Base-by-base conservation (phyloP, 2,797 vertebrate genomes). In the Allobates femoralis region DNA sequence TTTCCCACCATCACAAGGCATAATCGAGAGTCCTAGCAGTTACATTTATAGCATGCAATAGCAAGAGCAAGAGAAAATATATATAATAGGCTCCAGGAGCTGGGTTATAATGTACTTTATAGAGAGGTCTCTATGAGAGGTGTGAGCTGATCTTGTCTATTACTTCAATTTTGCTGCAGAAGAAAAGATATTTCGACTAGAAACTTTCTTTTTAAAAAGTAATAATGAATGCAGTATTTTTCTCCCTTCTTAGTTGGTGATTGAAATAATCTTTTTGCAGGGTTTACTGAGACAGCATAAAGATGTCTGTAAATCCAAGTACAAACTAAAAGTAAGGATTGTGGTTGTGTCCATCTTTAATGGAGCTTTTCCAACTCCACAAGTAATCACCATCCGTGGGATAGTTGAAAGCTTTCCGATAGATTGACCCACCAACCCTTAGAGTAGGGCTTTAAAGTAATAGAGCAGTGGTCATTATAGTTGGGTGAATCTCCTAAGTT, bases 1-100 rank as follows among this genome's bases (percentile, higher is more conserved):
- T 84, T 83, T 88, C 58, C 55, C 77, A 66, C 82, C 53, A 64
- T 85, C 69, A 85, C 26, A 28, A 34, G 69, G 23, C 50, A 26
- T 73, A 81, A 81, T 81, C 21, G 77, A 81, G 78, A 67, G 60
- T 58, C 69, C 60, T 76, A 79, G 75, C 71, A 67, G 66, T 80
- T 74, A 71, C 67, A 74, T 74, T 79, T 75, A 87, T 73, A 53
- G 75, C 75, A 66, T 51, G 60, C 23, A 56, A 46, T 32, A 62
- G 51, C 75, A 37, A 8, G 21, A 74, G 53, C 64, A 62, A 64
- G 75, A 41, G 71, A 66, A 46, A 79, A 84, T 15, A 55, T 18
- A 51, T 73, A 37, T 74, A 84, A 75, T 30, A 53, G 66, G 30
- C 79, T 46, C 1, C 50, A 56, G 32, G 32, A 56, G 51, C 50